Evolutionary conservation across 2,113 vertebrate genomes (phyloP).

Genomic region (Hystrix brachyura): DNA sequence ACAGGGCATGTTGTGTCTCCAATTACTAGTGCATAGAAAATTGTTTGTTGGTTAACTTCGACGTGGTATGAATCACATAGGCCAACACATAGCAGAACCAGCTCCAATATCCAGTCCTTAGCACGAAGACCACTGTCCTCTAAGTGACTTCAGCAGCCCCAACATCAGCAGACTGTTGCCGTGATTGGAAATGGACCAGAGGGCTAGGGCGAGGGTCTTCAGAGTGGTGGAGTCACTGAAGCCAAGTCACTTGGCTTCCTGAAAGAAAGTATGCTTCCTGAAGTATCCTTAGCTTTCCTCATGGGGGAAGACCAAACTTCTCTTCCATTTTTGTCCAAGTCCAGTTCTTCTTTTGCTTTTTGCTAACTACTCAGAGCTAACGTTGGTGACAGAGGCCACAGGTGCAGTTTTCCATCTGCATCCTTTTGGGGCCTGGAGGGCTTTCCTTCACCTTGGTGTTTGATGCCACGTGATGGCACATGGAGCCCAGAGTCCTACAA

Average conservation of each 20-base stretch:
- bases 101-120: background rate
- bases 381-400: constrained; percentile 30
- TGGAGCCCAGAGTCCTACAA: constrained; percentile 43
- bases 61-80: background rate
- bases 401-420: constrained; percentile 63
- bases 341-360: background rate
- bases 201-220: fast-evolving
- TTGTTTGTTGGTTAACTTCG: background rate
- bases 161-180: too few species aligned
- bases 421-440: constrained; percentile 64
- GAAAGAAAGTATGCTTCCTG: too few species aligned
- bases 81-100: background rate
- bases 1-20: background rate
- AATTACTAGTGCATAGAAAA: background rate
- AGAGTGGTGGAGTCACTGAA: background rate
- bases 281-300: background rate
- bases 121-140: background rate
- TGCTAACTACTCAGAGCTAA: background rate
- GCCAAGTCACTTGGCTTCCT: fast-evolving
- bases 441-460: constrained; percentile 72
- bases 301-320: too few species aligned
- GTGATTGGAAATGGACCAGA: too few species aligned
- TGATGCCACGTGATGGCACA: constrained; percentile 62
- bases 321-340: background rate
- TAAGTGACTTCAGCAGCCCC: background rate